phyloP scores from a whole-genome alignment of 2,797 vertebrate species.

The Notolabrus celidotus region DNA sequence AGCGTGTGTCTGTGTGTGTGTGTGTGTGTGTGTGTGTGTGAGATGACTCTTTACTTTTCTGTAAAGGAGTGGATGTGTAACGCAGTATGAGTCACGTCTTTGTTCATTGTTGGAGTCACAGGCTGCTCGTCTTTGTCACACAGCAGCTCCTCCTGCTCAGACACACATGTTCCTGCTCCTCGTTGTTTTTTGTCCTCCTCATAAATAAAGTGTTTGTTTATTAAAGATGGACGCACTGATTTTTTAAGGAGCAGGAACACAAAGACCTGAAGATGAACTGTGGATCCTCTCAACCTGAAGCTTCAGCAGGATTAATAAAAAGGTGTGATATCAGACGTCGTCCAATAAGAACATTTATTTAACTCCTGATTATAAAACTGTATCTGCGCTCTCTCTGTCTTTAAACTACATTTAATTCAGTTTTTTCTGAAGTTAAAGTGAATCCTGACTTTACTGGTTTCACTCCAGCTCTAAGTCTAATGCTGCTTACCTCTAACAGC shows the following conservation, averaged over 20 bases:
- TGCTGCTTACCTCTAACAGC: too few species aligned
- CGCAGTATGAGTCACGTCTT: conserved; percentile 77
- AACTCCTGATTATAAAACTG: too few species aligned
- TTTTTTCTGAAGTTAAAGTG: too few species aligned
- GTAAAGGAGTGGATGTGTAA: conserved; percentile 73
- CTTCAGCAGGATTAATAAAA: conserved; percentile 1
- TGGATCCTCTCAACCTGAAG: conserved; percentile 19
- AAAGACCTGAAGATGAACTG: background rate
- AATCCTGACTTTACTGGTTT: too few species aligned
- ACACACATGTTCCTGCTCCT: conserved; percentile 16
- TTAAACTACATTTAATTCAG: too few species aligned
- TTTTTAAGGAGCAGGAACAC: background rate
- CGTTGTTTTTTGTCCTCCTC: conserved; percentile 9
- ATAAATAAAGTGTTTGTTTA: conserved; percentile 31
- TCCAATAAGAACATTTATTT: too few species aligned
- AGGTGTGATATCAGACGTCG: background rate
- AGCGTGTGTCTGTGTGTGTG: conserved; percentile 24
- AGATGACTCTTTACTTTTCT: conserved; percentile 63
- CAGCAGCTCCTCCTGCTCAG: conserved; percentile 45
- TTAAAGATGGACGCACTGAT: background rate
- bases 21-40: conserved; percentile 13
- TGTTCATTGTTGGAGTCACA: conserved; percentile 81
- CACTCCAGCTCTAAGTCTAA: too few species aligned
- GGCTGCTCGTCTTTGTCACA: conserved; percentile 60
- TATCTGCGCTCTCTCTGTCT: too few species aligned